A percentile compares a stretch with the other conserved stretches of the same genome.
Evolutionary conservation across 1,140 invertebrate species (phyloP).

Genomic region (Bombus confusus): DNA sequence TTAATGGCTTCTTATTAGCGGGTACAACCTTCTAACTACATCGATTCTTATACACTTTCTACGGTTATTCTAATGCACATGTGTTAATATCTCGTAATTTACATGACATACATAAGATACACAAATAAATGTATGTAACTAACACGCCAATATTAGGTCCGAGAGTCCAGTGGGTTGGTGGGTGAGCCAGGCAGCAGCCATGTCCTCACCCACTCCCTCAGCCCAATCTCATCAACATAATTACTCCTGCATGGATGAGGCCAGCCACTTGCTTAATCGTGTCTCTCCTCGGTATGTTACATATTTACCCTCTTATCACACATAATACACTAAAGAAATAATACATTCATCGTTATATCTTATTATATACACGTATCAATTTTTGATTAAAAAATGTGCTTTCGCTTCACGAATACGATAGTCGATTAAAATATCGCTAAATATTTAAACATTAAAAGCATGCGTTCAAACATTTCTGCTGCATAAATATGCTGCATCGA

Average conservation of each 20-base stretch:
- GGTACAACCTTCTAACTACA: background rate
- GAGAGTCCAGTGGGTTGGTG: constrained; percentile 81
- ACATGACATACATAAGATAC: constrained; percentile 36
- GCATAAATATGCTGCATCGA: constrained; percentile 63
- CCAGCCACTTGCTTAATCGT: constrained; percentile 81
- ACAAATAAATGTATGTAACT: constrained; percentile 73
- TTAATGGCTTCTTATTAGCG: constrained; percentile 33
- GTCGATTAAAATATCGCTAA: background rate
- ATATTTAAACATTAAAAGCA: constrained; percentile 29
- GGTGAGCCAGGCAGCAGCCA: constrained; percentile 81
- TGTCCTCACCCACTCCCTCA: constrained; percentile 80
- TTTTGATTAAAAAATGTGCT: background rate
- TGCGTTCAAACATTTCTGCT: constrained; percentile 50
- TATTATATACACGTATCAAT: constrained; percentile 8
- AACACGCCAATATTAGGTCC: constrained; percentile 78
- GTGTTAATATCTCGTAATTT: constrained; percentile 48
- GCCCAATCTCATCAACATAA: constrained; percentile 78
- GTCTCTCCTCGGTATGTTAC: constrained; percentile 79
- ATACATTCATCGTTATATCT: background rate
- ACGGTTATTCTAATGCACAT: constrained; percentile 35
- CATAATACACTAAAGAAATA: constrained; percentile 27
- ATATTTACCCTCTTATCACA: constrained; percentile 56
- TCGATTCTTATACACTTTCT: constrained; percentile 21
- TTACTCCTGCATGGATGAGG: constrained; percentile 80
- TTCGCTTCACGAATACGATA: constrained; percentile 18